Conservation (phyloP, 2,888 invertebrate species). For the Molorchus minor region DNA sequence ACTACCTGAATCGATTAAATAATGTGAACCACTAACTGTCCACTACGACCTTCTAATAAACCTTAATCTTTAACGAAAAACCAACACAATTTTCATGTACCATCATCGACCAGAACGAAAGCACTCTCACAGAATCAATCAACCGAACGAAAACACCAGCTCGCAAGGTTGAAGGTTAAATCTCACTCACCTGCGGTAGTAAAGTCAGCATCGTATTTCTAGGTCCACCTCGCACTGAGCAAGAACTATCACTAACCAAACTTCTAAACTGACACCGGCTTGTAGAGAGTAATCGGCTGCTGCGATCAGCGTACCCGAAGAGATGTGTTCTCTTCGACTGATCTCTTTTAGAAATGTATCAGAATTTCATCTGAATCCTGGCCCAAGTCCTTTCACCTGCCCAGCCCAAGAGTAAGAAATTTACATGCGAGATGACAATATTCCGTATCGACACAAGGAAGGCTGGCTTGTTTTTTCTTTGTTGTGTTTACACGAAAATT, state of each 20-base stretch:
- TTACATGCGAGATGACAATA: constrained; percentile 41
- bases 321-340: constrained; percentile 52
- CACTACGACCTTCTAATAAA: too few relatives aligned
- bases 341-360: constrained; percentile 60
- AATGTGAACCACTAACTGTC: too few relatives aligned
- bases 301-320: constrained; percentile 28
- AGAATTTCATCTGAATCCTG: constrained; percentile 58
- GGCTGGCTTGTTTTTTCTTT: constrained; percentile 39
- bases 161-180: constrained; percentile 47
- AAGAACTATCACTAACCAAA: constrained; percentile 52
- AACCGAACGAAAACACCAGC: constrained; percentile 10
- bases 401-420: constrained; percentile 51
- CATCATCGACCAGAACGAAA: too few relatives aligned
- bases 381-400: constrained; percentile 58
- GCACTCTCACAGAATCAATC: neutral
- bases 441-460: constrained; percentile 38
- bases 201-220: constrained; percentile 46
- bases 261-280: constrained; percentile 12
- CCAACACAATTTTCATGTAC: too few relatives aligned
- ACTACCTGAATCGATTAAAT: too few relatives aligned
- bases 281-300: constrained; percentile 28
- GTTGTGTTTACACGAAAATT: constrained; percentile 38
- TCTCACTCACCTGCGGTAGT: constrained; percentile 52
- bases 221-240: constrained; percentile 45
- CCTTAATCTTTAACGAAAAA: too few relatives aligned